phyloP scores from a whole-genome alignment of 2,797 vertebrate species.

The Gambusia yucatana region DNA sequence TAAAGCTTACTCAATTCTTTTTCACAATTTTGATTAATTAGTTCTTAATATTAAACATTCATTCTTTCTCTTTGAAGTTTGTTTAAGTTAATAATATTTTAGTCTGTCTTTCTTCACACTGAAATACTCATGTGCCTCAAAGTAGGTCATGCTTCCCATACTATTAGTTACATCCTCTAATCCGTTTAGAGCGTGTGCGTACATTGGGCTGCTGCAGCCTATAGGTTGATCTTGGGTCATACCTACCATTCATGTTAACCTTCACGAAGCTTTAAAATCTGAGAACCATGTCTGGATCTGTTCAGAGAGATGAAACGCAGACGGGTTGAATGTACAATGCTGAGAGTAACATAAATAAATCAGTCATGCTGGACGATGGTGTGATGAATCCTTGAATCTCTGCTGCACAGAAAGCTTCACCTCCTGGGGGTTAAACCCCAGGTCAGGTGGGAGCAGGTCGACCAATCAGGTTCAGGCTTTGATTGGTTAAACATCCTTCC shows the following conservation, averaged over 20 bases:
- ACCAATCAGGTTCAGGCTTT: neutral
- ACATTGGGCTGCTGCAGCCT: conserved; percentile 3
- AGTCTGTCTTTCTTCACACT: neutral
- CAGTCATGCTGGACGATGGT: neutral
- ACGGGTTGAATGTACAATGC: neutral
- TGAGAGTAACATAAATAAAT: neutral
- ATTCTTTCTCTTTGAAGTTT: neutral
- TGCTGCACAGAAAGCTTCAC: neutral
- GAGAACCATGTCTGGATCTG: neutral
- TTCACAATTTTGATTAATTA: neutral
- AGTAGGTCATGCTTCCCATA: conserved; percentile 1
- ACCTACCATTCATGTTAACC: neutral
- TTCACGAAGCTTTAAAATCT: conserved; percentile 1
- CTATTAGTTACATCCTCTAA: conserved; percentile 1
- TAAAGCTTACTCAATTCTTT: neutral
- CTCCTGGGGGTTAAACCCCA: neutral
- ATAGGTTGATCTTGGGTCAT: conserved; percentile 2
- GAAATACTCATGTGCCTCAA: neutral
- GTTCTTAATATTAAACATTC: neutral
- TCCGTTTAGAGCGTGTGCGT: conserved; percentile 9
- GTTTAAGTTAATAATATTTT: neutral
- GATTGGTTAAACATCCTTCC: neutral
- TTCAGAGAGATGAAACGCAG: neutral
- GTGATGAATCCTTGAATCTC: neutral
- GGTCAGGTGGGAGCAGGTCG: neutral